A percentile compares a stretch with the other conserved stretches of the same genome.
Conservation (phyloP, 37 sponge, comb jelly and placozoan genomes). For the Agelas oroides region DNA sequence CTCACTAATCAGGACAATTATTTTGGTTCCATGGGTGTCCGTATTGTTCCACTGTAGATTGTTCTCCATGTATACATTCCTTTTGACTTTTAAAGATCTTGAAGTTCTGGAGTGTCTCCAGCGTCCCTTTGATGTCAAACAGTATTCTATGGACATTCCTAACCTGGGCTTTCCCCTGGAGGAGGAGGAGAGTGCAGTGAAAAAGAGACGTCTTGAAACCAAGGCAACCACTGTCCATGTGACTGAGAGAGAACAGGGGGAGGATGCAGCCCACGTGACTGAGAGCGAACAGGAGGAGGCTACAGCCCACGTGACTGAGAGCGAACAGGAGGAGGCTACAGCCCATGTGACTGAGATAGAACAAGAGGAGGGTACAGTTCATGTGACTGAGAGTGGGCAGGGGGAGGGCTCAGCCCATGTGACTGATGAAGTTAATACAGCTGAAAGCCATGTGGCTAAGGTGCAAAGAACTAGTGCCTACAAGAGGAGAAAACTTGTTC, state of each 20-base stretch:
- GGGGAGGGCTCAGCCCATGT: neutral
- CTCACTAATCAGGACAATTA: too few relatives aligned
- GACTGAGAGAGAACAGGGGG: neutral
- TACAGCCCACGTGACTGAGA: neutral
- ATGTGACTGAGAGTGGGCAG: neutral
- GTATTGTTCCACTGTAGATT: too few relatives aligned
- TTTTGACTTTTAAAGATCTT: conserved; percentile 75
- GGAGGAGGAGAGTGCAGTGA: neutral
- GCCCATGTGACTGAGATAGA: neutral
- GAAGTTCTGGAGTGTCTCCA: conserved; percentile 81
- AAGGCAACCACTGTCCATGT: neutral
- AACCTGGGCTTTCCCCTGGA: conserved; percentile 50
- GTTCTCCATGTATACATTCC: too few relatives aligned
- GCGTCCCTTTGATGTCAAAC: conserved; percentile 69
- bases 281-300: neutral
- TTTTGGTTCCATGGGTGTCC: too few relatives aligned
- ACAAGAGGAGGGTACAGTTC: neutral
- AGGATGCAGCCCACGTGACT: neutral
- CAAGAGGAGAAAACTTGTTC: neutral
- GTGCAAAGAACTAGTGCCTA: neutral
- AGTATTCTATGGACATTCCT: conserved; percentile 34
- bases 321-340: too few relatives aligned
- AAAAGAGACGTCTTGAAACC: neutral
- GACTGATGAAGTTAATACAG: neutral
- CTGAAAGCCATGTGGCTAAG: neutral